Evolutionary conservation across 2,797 vertebrate genomes (phyloP), one percentile per base, ranked within the genome.

Genomic region (Chromis chromis): DNA sequence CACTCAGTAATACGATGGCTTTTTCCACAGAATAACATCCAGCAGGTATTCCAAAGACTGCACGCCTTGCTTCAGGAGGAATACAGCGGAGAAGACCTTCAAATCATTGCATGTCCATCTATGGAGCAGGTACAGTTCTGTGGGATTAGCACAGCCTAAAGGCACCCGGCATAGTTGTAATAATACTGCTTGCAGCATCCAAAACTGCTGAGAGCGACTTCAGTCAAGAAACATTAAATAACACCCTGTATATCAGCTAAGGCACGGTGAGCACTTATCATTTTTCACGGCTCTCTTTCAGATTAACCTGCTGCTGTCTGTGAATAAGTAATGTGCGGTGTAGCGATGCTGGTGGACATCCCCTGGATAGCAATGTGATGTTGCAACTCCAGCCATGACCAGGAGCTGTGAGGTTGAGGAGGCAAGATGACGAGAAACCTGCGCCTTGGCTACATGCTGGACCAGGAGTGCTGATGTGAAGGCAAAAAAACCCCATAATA

Each of bases 61-160:
- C 97, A 98, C 13, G 74, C 93, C 63, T 87, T 97, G 78, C 93
- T 99, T 81, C 97, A 97, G 90, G 98, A 98, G 85, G 97, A 99
- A 85, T 99, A 98, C 90, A 96, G 92, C 68, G 93, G 95, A 59
- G 97, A 99, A 84, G 98, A 99, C 91, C 93, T 97, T 83, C 96
- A 97, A 88, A 97, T 99, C 86, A 96, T 99, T 63, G 97, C 96
- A 36, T 98, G 97, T 84, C 98, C 98, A 69, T 97, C 98, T 60
- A 95, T 97, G 90, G 94, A 95, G 81, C 94, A 95, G 94, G 94
- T 95, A 91, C 77, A 79, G 49, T 39, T 49, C 63, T 57, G 60
- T 64, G 31, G 65, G 59, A 69, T 72, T 70, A 60, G 28, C 72
- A 39, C 65, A 52, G 69, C 82, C 87, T 73, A 65, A 40, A 70